Percentiles rank a stretch among this genome's conserved stretches.
These are phyloP conservation scores for Anomalospiza imberbis DNA, from an alignment of 2,797 vertebrate species.

Conservation along the genomic window DNA sequence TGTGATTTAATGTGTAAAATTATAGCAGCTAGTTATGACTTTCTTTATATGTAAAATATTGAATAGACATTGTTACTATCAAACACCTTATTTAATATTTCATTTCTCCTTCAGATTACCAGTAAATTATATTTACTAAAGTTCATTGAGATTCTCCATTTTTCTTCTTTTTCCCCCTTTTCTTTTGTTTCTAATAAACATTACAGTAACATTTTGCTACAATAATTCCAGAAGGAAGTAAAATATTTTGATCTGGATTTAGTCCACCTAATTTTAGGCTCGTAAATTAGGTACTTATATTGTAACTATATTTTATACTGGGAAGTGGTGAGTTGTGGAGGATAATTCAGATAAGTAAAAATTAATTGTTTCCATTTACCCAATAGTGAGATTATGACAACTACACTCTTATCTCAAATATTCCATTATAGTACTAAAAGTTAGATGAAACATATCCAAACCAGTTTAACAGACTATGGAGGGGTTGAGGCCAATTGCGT, in stretches of 20 bases:
- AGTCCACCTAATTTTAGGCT: not conserved
- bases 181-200: not conserved
- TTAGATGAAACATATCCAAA: not conserved
- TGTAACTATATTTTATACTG: not conserved
- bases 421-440: not conserved
- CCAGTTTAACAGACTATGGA: not conserved
- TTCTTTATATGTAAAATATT: not conserved
- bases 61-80: not conserved
- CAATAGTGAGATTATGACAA: not conserved
- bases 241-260: not conserved
- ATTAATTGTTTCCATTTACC: not conserved
- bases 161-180: rapidly evolving
- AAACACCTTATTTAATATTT: not conserved
- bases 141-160: not conserved
- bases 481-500: not conserved
- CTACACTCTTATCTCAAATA: not conserved
- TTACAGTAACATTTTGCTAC: not conserved
- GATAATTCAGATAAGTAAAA: not conserved
- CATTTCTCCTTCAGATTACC: not conserved
- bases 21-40: not conserved
- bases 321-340: not conserved
- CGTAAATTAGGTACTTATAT: not conserved
- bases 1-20: not conserved
- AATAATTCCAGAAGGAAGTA: not conserved
- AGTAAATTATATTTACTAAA: not conserved